Evolutionary conservation across 2,888 invertebrate genomes (phyloP), one percentile per base, ranked within the genome.

Genomic region (Ophion costatus): DNA sequence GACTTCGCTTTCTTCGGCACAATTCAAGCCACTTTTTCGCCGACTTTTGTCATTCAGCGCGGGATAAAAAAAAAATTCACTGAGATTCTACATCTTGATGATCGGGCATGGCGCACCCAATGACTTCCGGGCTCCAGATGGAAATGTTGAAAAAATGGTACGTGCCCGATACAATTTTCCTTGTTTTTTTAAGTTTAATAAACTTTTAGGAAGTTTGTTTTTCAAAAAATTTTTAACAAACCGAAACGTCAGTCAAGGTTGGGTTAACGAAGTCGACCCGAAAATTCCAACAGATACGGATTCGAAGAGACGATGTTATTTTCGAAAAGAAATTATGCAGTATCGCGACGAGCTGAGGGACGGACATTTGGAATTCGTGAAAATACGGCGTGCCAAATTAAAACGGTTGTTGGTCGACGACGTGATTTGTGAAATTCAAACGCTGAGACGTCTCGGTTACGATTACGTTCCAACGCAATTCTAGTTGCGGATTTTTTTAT

Each of bases 381-480:
- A 64, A 17, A 80, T 81, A 9, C 88, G 88, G 86, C 88, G 88
- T 71, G 82, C 57, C 14, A 87, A 86, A 76, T 71, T 90, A 61
- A 87, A 78, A 76, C 67, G 59, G 45, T 79, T 90, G 5, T 81
- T 87, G 51, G 70, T 86, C 61, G 70, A 67, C 51, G 89, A 90
- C 17, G 75, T 75, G 29, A 80, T 86, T 59, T 85, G 88, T 64
- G 85, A 87, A 74, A 87, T 87, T 84, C 87, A 86, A 82, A 82
- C 71, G 66, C 84, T 90, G 78, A 87, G 90, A 66, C 86, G 87
- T 83, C 74, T 83, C 80, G 89, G 89, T 77, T 89, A 89, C 87
- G 89, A 87, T 84, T 90, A 88, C 83, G 86, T 90, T 87, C 88
- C 88, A 66, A 90, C 91, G 57, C 89, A 89, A 66, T 83, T 87